Percentiles rank a stretch among this genome's conserved stretches.
Evolutionary conservation across 2,888 invertebrate species (phyloP).

Genomic region (Dryococelus australis): DNA sequence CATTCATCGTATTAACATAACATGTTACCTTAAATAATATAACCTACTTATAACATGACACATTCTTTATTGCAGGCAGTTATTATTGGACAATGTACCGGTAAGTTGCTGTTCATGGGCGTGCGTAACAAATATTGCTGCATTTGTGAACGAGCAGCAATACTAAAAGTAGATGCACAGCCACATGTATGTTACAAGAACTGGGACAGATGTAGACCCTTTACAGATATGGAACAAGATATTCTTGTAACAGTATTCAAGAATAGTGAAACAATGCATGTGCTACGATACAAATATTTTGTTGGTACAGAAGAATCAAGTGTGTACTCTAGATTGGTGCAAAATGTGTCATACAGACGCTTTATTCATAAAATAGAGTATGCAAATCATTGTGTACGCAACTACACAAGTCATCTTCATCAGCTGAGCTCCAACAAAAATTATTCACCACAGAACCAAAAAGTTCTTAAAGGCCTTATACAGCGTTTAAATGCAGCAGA

Average conservation of each 20-base stretch:
- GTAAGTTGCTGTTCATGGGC: neutral
- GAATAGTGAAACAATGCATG: neutral
- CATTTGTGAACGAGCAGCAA: neutral
- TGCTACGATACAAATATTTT: slow-evolving; percentile 5
- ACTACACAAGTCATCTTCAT: neutral
- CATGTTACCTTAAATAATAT: no score
- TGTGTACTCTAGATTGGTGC: neutral
- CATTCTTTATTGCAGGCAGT: neutral
- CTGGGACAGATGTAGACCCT: neutral
- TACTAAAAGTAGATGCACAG: neutral
- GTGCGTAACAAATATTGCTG: neutral
- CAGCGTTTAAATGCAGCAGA: neutral
- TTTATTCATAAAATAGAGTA: neutral
- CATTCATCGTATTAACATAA: no score
- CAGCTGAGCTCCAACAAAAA: neutral
- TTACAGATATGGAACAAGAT: neutral
- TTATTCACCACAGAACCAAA: neutral
- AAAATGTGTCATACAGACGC: neutral
- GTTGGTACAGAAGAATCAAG: neutral
- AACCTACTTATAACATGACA: no score
- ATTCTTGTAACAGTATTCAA: neutral
- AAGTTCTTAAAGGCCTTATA: neutral
- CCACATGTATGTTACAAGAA: neutral
- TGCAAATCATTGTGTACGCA: neutral
- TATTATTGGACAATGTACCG: neutral